Evolutionary conservation across 2,113 vertebrate species (phyloP), one percentile per base, ranked within the genome.

Genomic region (Gallinago media): DNA sequence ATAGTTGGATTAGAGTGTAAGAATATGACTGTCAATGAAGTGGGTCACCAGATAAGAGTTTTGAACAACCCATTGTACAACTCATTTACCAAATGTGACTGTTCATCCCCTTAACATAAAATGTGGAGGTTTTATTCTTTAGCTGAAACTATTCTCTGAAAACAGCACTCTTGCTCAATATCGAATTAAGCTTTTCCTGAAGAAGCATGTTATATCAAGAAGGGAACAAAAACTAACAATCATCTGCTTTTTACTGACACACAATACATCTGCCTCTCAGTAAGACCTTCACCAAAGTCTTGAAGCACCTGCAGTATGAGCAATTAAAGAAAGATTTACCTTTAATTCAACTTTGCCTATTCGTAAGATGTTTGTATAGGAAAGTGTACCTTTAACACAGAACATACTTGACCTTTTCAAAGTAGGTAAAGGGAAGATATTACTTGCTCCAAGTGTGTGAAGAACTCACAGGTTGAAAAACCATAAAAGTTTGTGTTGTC

Each of bases 391-490:
- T 56, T 80, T 82, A 71, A 34, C 3, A 6, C 15, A 85, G 18
- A 56, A 40, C 5, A 49, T 32, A 56, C 5, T 12, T 49, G 10
- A 62, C 18, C 22, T 78, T 88, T 74, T 18, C 27, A 59, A 8
- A n/a, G 15, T 46, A 38, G 26, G n/a, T n/a, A 52, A 91, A 49
- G 3, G 8, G 21, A 88, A 49, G 2, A 2, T 44, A 36, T 12
- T 67, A 23, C 3, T 36, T 72, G 20, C 13, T 67, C 17, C 9
- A 85, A 88, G 46, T 0, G 0, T n/a, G 3, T 36, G 56, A 71
- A 85, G 12, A 2, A 4, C 40, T 71, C n/a, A 49, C 19, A n/a
- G 21, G 10, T 29, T 36, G 52, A 38, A 79, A 31, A 10, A 44
- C n/a, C 31, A 23, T 34, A 38, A 65, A 44, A 56, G 40, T 12